A percentile compares a stretch with the other conserved stretches of the same genome.
Conservation (phyloP, 2,113 vertebrate species). For the Aegotheles bennettii region DNA sequence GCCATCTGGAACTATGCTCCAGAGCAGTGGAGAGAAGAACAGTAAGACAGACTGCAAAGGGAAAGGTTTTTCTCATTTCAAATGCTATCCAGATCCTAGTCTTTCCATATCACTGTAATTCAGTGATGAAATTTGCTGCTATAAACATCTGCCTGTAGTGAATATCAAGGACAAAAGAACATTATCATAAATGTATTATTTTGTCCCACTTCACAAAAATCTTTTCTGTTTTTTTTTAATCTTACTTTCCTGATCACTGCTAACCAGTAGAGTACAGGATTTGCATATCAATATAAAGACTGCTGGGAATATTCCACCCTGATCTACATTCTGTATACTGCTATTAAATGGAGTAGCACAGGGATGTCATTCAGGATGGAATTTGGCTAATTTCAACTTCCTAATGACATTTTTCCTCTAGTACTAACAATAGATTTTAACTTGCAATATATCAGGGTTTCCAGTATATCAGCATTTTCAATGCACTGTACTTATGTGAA, state of each 20-base stretch:
- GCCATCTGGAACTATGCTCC: background rate
- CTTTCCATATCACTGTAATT: background rate
- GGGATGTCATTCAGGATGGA: constrained; percentile 39
- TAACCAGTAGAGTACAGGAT: constrained; percentile 31
- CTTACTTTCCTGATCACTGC: constrained; percentile 31
- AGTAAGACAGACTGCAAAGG: background rate
- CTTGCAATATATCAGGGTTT: constrained; percentile 25
- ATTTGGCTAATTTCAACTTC: constrained; percentile 61
- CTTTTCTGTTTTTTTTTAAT: constrained; percentile 25
- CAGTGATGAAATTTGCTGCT: background rate
- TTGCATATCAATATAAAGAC: constrained; percentile 63
- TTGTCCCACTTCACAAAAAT: background rate
- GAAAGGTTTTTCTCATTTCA: background rate
- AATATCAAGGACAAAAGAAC: background rate
- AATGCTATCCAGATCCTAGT: background rate
- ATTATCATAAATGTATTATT: background rate
- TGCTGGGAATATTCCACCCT: constrained; percentile 44
- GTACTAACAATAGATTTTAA: constrained; percentile 38
- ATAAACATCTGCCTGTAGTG: background rate
- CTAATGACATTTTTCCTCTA: constrained; percentile 41
- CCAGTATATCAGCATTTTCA: constrained; percentile 21
- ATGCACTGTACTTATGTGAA: constrained; percentile 5
- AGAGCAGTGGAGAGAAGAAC: background rate
- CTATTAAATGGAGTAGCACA: constrained; percentile 20
- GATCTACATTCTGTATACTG: constrained; percentile 12